Percentiles rank a stretch among this genome's conserved stretches.
Conservation (phyloP, 2,797 vertebrate genomes). For the Protonibea diacanthus region DNA sequence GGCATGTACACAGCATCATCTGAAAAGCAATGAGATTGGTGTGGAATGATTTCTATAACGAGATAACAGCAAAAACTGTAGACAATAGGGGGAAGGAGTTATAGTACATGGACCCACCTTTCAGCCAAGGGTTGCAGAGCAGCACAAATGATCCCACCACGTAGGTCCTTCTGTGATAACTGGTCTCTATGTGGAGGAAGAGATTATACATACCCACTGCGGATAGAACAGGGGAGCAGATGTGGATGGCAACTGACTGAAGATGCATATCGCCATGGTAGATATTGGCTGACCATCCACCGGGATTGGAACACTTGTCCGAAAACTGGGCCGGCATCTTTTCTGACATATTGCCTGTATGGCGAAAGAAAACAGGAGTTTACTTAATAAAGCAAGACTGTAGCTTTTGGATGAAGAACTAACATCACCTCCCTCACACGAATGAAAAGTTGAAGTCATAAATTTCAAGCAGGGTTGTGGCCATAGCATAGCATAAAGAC, state of each 20-base stretch:
- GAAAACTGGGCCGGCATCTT: constrained; percentile 57
- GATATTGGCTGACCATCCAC: constrained; percentile 66
- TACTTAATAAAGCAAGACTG: neutral
- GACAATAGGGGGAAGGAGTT: neutral
- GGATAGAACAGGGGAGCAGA: constrained; percentile 67
- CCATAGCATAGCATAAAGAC: neutral
- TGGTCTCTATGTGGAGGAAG: constrained; percentile 53
- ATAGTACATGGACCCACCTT: constrained; percentile 44
- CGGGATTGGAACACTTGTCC: neutral
- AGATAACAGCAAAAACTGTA: neutral
- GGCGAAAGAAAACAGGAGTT: neutral
- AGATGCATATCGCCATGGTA: constrained; percentile 11
- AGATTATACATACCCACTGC: constrained; percentile 73
- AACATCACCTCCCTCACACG: too few relatives aligned
- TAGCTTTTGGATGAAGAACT: too few relatives aligned
- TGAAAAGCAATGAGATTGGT: constrained; percentile 33
- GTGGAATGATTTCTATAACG: neutral
- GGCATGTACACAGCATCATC: constrained; percentile 77
- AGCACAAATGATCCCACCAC: constrained; percentile 66
- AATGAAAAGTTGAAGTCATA: too few relatives aligned
- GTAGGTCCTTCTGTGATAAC: neutral
- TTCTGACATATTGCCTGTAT: constrained; percentile 47
- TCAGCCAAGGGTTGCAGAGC: constrained; percentile 80
- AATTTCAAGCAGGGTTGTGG: too few relatives aligned
- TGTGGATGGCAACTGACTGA: constrained; percentile 56